Conservation (phyloP, 2,888 invertebrate genomes). For the Perizoma flavofasciatum region DNA sequence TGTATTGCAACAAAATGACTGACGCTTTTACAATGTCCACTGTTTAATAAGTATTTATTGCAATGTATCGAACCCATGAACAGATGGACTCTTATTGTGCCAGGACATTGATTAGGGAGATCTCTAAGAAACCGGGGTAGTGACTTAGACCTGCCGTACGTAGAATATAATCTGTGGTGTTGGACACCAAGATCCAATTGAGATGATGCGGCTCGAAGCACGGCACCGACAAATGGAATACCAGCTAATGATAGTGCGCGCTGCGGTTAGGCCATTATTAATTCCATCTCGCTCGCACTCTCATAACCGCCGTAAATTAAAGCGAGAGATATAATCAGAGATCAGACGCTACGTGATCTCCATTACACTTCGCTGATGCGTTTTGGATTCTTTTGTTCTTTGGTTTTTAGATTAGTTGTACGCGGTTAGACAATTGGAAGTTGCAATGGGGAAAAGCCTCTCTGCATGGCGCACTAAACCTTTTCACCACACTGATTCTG, state of each 20-base stretch:
- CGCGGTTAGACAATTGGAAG: conserved; percentile 56
- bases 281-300: conserved; percentile 70
- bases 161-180: conserved; percentile 17
- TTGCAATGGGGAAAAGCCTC: conserved; percentile 25
- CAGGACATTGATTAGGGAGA: not conserved
- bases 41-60: too few species aligned
- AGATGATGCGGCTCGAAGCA: conserved; percentile 35
- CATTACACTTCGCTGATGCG: conserved; percentile 75
- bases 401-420: conserved; percentile 63
- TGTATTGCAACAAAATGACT: too few species aligned
- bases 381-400: conserved; percentile 73
- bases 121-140: conserved; percentile 29
- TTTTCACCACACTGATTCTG: too few species aligned
- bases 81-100: not conserved
- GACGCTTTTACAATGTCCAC: too few species aligned
- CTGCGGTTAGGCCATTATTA: conserved; percentile 79
- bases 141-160: not conserved
- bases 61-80: too few species aligned
- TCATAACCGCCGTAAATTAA: conserved; percentile 58
- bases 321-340: conserved; percentile 70
- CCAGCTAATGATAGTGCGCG: conserved; percentile 73
- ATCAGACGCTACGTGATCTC: conserved; percentile 78
- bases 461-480: too few species aligned
- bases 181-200: conserved; percentile 30
- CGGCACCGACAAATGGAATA: conserved; percentile 64